Conservation (phyloP, 2,888 invertebrate species). For the Cosmia pyralina region DNA sequence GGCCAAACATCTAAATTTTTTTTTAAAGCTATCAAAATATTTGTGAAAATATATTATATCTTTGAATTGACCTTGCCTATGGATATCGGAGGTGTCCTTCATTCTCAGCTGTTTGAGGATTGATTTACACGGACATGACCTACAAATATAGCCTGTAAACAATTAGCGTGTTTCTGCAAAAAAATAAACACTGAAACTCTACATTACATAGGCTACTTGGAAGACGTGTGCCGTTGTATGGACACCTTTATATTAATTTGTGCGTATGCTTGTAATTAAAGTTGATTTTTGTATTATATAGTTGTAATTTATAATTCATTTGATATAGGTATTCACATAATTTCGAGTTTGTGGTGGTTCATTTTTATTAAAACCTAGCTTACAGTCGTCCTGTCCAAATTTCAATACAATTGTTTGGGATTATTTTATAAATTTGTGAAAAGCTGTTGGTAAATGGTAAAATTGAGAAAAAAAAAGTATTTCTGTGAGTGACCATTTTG, state of each 20-base stretch:
- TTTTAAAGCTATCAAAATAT: constrained; percentile 44
- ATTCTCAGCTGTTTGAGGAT: not conserved
- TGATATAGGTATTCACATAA: constrained; percentile 7
- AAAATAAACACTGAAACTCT: not conserved
- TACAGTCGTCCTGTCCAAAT: not conserved
- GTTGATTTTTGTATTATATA: constrained; percentile 22
- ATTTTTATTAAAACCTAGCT: not conserved
- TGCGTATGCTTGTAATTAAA: constrained; percentile 4
- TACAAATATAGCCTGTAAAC: not conserved
- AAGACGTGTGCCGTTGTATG: not conserved
- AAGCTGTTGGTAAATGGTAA: not conserved
- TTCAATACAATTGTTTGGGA: not conserved
- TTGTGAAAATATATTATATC: constrained; percentile 19
- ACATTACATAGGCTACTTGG: not conserved
- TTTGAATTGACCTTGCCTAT: constrained; percentile 52
- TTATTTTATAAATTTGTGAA: too few relatives aligned
- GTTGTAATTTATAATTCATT: constrained; percentile 21
- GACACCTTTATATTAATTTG: constrained; percentile 17
- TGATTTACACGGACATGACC: not conserved
- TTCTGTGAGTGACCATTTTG: not conserved
- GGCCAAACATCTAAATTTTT: constrained; percentile 51
- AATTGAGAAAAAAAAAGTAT: not conserved
- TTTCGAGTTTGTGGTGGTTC: not conserved
- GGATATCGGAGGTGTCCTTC: constrained; percentile 12
- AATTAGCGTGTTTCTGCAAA: not conserved